These are phyloP conservation scores for Clarias pachynema DNA, from an alignment of 2,797 vertebrate species.

Conservation along the genomic window DNA sequence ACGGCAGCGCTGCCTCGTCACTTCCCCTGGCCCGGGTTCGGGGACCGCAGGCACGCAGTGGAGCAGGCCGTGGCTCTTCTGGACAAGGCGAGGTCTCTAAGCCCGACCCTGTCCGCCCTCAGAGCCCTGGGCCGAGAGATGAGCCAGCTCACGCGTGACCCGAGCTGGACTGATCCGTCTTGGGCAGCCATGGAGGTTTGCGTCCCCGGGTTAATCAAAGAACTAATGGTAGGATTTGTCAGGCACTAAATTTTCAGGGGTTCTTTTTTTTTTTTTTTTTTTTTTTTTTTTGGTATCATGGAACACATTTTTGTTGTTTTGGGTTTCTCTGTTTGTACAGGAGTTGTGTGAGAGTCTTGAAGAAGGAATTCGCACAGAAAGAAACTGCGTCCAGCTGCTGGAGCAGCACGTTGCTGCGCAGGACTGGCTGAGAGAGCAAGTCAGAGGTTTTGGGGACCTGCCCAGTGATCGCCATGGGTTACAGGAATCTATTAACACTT, in stretches of 20 bases:
- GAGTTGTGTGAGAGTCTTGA: conserved; percentile 61
- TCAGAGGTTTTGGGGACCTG: conserved; percentile 66
- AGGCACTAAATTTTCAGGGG: neutral
- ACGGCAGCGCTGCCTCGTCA: conserved; percentile 56
- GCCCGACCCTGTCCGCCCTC: conserved; percentile 60
- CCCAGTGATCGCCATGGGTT: conserved; percentile 65
- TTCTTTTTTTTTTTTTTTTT: neutral
- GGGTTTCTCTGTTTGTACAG: conserved; percentile 56
- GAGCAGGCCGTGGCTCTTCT: conserved; percentile 68
- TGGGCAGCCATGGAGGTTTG: conserved; percentile 65
- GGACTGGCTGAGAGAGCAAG: conserved; percentile 77
- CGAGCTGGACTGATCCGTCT: conserved; percentile 64
- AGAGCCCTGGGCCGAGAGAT: conserved; percentile 64
- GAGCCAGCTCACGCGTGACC: conserved; percentile 71
- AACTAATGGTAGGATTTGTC: conserved; percentile 68
- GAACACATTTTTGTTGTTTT: neutral
- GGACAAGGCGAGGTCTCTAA: conserved; percentile 63
- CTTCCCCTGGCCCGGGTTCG: conserved; percentile 79
- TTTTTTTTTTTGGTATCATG: no score
- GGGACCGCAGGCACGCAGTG: conserved; percentile 70
- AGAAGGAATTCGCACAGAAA: conserved; percentile 69
- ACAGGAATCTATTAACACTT: conserved; percentile 69
- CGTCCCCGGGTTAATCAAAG: conserved; percentile 64
- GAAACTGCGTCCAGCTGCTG: conserved; percentile 73
- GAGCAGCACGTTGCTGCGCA: conserved; percentile 78